Conservation (phyloP, 2,797 vertebrate species). For the Pterois miles region DNA sequence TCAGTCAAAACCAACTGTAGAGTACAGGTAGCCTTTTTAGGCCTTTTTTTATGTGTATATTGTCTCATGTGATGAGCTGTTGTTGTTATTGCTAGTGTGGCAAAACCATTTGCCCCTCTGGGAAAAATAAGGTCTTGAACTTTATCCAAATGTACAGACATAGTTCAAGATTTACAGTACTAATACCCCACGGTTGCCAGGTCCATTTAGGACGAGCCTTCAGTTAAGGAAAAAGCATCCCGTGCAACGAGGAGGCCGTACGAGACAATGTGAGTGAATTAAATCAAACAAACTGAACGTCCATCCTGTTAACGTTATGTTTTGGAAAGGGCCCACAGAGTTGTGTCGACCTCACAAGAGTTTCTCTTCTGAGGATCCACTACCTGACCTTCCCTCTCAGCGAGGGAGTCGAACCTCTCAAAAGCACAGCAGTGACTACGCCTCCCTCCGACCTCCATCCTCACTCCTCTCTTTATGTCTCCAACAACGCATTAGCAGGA, state of each 20-base stretch:
- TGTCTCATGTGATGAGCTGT: too few species aligned
- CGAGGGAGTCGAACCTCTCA: constrained; percentile 17
- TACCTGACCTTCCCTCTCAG: constrained; percentile 45
- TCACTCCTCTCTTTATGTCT: constrained; percentile 69
- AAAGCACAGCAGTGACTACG: constrained; percentile 46
- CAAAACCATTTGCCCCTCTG: too few species aligned
- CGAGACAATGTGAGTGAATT: neutral
- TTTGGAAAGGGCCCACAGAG: constrained; percentile 3
- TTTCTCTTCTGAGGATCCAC: constrained; percentile 32
- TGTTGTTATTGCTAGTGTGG: too few species aligned
- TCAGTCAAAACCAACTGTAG: too few species aligned
- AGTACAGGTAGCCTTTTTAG: too few species aligned
- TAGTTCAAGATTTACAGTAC: neutral
- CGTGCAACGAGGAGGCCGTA: neutral
- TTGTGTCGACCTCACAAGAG: constrained; percentile 9
- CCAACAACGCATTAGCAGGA: constrained; percentile 52
- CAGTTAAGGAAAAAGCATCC: neutral
- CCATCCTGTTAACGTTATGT: neutral
- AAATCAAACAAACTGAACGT: neutral
- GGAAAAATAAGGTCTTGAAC: too few species aligned
- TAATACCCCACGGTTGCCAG: neutral
- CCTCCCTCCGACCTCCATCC: constrained; percentile 51
- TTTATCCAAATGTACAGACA: neutral
- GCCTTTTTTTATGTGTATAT: too few species aligned
- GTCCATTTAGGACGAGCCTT: neutral